These are phyloP conservation scores for Pseudoips prasinana DNA, from an alignment of 2,888 invertebrate genomes.

Conservation along the genomic window DNA sequence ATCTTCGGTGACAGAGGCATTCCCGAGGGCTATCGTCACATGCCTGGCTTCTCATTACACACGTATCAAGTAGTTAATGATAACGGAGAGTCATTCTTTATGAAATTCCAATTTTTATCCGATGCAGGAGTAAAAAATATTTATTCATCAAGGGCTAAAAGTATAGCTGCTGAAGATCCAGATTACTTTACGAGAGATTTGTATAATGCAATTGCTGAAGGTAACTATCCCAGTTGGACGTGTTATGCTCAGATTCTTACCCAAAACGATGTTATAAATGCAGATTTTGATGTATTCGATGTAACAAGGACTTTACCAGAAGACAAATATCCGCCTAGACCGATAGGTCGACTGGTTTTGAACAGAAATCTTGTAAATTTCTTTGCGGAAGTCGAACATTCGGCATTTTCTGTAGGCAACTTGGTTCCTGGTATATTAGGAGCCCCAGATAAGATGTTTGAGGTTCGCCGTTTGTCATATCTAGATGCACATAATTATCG, in stretches of 20 bases:
- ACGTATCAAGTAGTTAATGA: constrained; percentile 92
- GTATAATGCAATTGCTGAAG: constrained; percentile 90
- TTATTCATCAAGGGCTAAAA: constrained; percentile 82
- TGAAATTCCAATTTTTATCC: constrained; percentile 94
- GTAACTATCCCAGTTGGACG: constrained; percentile 88
- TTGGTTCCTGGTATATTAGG: constrained; percentile 94
- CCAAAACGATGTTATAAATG: constrained; percentile 87
- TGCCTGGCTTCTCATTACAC: constrained; percentile 96
- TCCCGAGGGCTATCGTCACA: constrained; percentile 92
- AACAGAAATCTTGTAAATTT: constrained; percentile 94
- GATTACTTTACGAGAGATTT: constrained; percentile 93
- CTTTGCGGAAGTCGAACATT: constrained; percentile 95
- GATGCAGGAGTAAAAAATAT: constrained; percentile 93
- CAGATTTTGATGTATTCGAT: constrained; percentile 93
- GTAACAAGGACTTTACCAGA: constrained; percentile 92
- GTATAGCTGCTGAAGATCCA: constrained; percentile 88
- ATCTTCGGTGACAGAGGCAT: constrained; percentile 94
- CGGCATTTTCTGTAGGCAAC: constrained; percentile 93
- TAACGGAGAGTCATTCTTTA: constrained; percentile 85
- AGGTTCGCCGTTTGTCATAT: constrained; percentile 92
- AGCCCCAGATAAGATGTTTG: constrained; percentile 95
- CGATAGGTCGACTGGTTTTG: constrained; percentile 90
- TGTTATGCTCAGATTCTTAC: constrained; percentile 92
- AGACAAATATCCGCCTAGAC: constrained; percentile 89
- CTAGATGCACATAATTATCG: constrained; percentile 91